phyloP scores from a whole-genome alignment of 2,113 vertebrate genomes.

The Sus scrofa region T2T-Sscrofa CM000817.6:51241001-51241500 shows the following conservation, averaged over 20 bases:
- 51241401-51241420: background rate
- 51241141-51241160: too few relatives aligned
- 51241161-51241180: too few relatives aligned
- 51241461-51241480: background rate
- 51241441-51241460: background rate
- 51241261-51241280: background rate
- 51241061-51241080: too few relatives aligned
- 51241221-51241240: background rate
- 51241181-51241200: too few relatives aligned
- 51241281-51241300: background rate
- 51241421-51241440: background rate
- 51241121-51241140: background rate
- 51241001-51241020: too few relatives aligned
- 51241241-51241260: background rate
- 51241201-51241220: background rate
- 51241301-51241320: background rate
- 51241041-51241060: too few relatives aligned
- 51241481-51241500: background rate
- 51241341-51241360: background rate
- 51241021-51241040: too few relatives aligned
- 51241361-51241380: background rate
- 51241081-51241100: too few relatives aligned
- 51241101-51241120: too few relatives aligned
- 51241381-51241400: background rate
- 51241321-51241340: background rate